Evolutionary conservation across 2,797 vertebrate genomes (phyloP).

Genomic region (Atherinosoma microstoma): DNA sequence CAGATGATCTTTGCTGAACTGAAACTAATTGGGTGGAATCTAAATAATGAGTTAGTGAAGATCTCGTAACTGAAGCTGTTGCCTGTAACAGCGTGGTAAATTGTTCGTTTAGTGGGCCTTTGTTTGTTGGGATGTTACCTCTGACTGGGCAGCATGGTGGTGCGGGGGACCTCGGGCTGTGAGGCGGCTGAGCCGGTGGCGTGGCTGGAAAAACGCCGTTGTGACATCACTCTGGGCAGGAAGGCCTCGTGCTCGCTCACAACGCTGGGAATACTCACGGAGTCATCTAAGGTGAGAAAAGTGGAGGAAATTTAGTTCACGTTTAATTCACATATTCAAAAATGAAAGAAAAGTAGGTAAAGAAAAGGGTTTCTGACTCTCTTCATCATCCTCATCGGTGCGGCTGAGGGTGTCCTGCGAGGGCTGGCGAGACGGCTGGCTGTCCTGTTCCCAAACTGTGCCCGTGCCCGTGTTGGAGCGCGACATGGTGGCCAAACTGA

Average conservation of each 20-base stretch:
- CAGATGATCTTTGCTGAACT: no score
- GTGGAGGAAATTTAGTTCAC: background rate
- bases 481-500: slow-evolving; percentile 98
- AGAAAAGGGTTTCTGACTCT: slow-evolving; percentile 85
- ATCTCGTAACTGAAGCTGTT: no score
- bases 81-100: no score
- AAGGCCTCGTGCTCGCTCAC: slow-evolving; percentile 98
- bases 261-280: slow-evolving; percentile 97
- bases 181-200: slow-evolving; percentile 88
- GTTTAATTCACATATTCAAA: background rate
- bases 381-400: slow-evolving; percentile 97
- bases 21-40: no score
- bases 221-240: slow-evolving; percentile 89
- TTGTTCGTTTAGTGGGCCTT: background rate
- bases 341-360: background rate
- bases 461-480: slow-evolving; percentile 98
- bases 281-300: slow-evolving; percentile 86
- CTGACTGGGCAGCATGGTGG: slow-evolving; percentile 95
- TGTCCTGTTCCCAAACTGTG: slow-evolving; percentile 98
- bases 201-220: slow-evolving; percentile 96
- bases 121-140: slow-evolving; percentile 82
- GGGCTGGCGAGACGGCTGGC: slow-evolving; percentile 95
- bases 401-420: slow-evolving; percentile 97
- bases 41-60: no score
- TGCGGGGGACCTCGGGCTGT: slow-evolving; percentile 87